A percentile compares a stretch with the other conserved stretches of the same genome.
Evolutionary conservation across 2,113 vertebrate genomes (phyloP).

Genomic region (Stegastes partitus): DNA sequence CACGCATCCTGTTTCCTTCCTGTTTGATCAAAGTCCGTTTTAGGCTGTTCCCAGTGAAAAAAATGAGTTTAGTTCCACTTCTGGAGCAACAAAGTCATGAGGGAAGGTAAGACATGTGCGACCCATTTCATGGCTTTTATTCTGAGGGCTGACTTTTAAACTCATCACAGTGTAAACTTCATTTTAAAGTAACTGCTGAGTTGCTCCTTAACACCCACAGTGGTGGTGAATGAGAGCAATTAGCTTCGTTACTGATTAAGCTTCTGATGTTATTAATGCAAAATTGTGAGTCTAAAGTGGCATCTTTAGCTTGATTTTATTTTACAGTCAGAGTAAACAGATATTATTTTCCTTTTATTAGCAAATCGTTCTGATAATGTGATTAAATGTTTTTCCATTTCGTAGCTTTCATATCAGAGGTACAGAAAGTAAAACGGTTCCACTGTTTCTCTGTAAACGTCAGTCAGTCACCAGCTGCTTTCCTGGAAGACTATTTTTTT

Average conservation of each 20-base stretch:
- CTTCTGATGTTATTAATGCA: background rate
- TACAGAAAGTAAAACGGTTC: background rate
- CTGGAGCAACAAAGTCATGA: slow-evolving; percentile 14
- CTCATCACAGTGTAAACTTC: no score
- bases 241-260: background rate
- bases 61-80: slow-evolving; percentile 17
- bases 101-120: background rate
- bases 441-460: background rate
- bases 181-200: no score
- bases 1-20: slow-evolving; percentile 65
- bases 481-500: slow-evolving; percentile 8
- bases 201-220: no score
- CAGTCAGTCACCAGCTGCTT: slow-evolving; percentile 20
- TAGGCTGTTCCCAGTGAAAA: slow-evolving; percentile 14
- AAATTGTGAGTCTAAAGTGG: background rate
- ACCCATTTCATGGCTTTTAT: background rate
- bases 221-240: no score
- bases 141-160: no score
- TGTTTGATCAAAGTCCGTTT: slow-evolving; percentile 49
- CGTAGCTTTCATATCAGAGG: background rate
- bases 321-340: background rate
- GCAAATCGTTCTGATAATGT: background rate
- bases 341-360: background rate
- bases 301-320: background rate
- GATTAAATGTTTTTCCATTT: background rate